Evolutionary conservation across 2,113 vertebrate species (phyloP).

Genomic region (Tor tambroides): DNA sequence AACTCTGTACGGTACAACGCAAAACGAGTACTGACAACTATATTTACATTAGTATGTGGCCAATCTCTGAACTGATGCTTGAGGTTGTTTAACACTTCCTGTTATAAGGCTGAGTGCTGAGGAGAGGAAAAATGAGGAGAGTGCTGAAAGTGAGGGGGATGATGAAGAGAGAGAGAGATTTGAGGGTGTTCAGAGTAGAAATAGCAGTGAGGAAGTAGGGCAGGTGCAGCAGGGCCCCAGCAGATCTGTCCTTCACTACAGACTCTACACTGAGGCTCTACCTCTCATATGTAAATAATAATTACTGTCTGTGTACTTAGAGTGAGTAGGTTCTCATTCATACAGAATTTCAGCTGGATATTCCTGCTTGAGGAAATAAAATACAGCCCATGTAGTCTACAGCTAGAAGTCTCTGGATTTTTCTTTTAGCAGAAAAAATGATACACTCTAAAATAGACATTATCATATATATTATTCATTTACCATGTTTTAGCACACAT

Average conservation of each 20-base stretch:
- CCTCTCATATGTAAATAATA: constrained; percentile 48
- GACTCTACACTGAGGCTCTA: constrained; percentile 1
- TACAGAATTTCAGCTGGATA: not conserved
- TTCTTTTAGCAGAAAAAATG: not conserved
- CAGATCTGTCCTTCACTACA: constrained; percentile 19
- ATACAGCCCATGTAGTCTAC: not conserved
- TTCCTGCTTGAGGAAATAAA: not conserved
- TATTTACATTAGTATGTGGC: not conserved
- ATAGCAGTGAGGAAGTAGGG: constrained; percentile 44
- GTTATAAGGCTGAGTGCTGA: not conserved
- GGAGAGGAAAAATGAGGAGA: too few relatives aligned
- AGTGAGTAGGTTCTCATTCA: constrained; percentile 8
- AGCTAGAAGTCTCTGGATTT: not conserved
- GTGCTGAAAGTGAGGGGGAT: not conserved
- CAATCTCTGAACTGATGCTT: not conserved
- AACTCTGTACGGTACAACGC: not conserved
- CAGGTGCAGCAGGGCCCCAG: constrained; percentile 15
- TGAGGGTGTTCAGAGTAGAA: constrained; percentile 26
- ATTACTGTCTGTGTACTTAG: not conserved
- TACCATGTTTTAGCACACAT: not conserved
- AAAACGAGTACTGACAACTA: not conserved
- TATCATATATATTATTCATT: not conserved
- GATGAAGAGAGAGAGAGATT: constrained; percentile 22
- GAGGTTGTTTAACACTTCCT: not conserved
- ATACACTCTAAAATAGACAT: not conserved